phyloP scores from a whole-genome alignment of 2,797 vertebrate genomes.

The Epinephelus coioides region DNA sequence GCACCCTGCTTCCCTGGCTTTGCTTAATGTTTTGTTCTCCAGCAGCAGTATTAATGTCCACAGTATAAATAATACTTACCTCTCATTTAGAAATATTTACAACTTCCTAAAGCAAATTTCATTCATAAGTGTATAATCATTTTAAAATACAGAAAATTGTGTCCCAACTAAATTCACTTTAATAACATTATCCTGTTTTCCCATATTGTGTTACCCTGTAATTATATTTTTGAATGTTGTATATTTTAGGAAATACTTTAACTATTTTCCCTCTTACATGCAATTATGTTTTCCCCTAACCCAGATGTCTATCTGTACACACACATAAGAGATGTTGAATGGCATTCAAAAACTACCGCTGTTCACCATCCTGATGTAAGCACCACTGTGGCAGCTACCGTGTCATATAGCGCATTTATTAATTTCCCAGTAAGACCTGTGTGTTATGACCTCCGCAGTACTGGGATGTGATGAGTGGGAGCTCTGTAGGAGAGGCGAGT shows the following conservation, averaged over 20 bases:
- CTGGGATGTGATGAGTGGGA: constrained; percentile 54
- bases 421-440: constrained; percentile 33
- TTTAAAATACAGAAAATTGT: background rate
- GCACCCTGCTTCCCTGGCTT: background rate
- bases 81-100: background rate
- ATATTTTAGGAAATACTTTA: background rate
- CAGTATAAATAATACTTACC: background rate
- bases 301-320: background rate
- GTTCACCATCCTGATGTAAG: constrained; percentile 7
- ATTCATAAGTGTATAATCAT: background rate
- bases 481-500: constrained; percentile 42
- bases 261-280: background rate
- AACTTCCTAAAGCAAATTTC: background rate
- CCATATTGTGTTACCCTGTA: too few species aligned
- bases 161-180: background rate
- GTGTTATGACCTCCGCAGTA: constrained; percentile 31
- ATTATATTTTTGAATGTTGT: too few species aligned
- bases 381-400: background rate
- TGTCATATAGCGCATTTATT: constrained; percentile 14
- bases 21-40: background rate
- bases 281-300: background rate
- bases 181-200: background rate
- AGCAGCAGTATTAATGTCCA: background rate
- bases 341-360: background rate
- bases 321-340: background rate